Percentiles rank a stretch among this genome's conserved stretches.
These are phyloP conservation scores for Epistrophe grossulariae DNA, from an alignment of 2,888 invertebrate genomes.

Conservation along the genomic window DNA sequence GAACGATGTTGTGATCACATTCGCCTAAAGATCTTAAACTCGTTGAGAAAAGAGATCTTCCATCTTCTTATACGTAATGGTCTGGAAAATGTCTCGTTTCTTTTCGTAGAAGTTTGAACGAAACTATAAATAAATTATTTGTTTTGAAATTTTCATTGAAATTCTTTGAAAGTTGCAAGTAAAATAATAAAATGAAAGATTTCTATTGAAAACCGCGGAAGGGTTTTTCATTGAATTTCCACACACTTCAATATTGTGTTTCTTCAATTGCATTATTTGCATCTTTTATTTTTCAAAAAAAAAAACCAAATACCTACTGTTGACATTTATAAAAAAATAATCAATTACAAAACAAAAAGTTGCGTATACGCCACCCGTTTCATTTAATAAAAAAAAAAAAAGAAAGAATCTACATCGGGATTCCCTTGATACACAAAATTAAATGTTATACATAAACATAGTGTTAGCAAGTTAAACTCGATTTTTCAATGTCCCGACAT, in stretches of 20 bases:
- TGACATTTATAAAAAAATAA: background rate
- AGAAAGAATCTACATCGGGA: background rate
- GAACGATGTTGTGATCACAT: no score
- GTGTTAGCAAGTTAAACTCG: slow-evolving; percentile 17
- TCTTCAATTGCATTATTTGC: background rate
- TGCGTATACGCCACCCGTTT: background rate
- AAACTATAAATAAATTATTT: background rate
- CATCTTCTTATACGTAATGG: no score
- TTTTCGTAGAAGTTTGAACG: background rate
- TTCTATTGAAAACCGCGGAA: background rate
- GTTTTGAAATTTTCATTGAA: background rate
- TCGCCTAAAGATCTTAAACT: no score
- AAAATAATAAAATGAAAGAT: background rate
- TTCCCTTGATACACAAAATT: background rate
- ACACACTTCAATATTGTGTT: background rate
- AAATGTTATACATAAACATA: background rate
- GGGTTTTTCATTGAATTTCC: background rate
- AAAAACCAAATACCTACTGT: background rate
- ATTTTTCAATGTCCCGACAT: slow-evolving; percentile 50
- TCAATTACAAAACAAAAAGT: slow-evolving; percentile 2
- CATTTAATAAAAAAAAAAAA: background rate
- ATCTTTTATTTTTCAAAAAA: background rate
- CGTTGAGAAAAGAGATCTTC: no score
- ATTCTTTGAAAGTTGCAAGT: background rate
- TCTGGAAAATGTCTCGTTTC: background rate